These are phyloP conservation scores for Melieria picta DNA, from an alignment of 2,888 invertebrate genomes.

Conservation along the genomic window DNA sequence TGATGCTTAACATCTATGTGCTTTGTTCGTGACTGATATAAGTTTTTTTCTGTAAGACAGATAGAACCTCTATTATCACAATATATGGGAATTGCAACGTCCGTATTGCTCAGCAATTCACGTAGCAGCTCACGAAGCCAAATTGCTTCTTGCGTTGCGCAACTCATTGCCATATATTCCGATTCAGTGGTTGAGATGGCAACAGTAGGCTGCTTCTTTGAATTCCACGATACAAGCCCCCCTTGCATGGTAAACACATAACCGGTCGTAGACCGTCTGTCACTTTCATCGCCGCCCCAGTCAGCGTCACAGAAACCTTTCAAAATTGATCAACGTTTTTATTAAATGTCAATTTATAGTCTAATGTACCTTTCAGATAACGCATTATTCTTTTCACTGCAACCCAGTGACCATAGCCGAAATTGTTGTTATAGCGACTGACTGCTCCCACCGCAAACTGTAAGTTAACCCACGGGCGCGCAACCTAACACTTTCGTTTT, in stretches of 20 bases:
- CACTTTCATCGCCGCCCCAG: constrained; percentile 15
- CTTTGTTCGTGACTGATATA: constrained; percentile 3
- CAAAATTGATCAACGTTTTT: constrained; percentile 5
- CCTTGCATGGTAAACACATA: constrained; percentile 20
- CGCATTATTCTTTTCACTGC: constrained; percentile 15
- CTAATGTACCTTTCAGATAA: constrained; percentile 17
- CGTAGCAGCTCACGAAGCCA: constrained; percentile 1
- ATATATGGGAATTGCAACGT: neutral
- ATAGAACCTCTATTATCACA: constrained; percentile 11
- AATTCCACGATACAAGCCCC: constrained; percentile 1
- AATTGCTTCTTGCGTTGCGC: constrained; percentile 19
- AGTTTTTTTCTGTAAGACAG: too few relatives aligned
- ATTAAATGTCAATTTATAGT: constrained; percentile 7
- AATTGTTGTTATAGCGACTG: constrained; percentile 17
- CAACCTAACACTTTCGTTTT: too few relatives aligned
- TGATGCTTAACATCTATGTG: constrained; percentile 18
- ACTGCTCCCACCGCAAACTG: neutral
- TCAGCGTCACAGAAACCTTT: constrained; percentile 17
- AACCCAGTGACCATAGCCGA: constrained; percentile 12
- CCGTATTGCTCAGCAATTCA: neutral
- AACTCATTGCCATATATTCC: constrained; percentile 18
- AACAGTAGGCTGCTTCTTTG: constrained; percentile 23
- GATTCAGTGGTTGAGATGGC: constrained; percentile 4
- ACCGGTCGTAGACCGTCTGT: constrained; percentile 12
- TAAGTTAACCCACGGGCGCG: too few relatives aligned